Evolutionary conservation across 2,888 invertebrate genomes (phyloP).

Genomic region (Thereva unica): DNA sequence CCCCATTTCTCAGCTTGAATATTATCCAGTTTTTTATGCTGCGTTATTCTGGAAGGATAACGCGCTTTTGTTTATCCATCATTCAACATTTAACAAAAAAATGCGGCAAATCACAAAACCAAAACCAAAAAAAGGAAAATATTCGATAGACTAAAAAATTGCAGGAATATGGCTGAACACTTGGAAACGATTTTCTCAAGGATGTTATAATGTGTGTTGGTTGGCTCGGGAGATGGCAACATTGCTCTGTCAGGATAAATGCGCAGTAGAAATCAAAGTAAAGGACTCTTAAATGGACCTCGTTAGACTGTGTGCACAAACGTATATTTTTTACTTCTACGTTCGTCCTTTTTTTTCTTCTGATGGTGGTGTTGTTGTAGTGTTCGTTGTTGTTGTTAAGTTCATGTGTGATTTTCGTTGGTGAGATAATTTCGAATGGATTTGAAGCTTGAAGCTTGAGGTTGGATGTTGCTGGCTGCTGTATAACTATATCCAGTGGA

Average conservation of each 20-base stretch:
- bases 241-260: slow-evolving; percentile 32
- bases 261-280: slow-evolving; percentile 41
- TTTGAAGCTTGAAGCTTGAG: slow-evolving; percentile 29
- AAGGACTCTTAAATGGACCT: slow-evolving; percentile 28
- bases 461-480: slow-evolving; percentile 13
- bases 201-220: too few relatives aligned
- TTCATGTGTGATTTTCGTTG: slow-evolving; percentile 25
- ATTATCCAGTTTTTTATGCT: slow-evolving; percentile 5
- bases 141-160: too few relatives aligned
- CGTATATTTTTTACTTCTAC: too few relatives aligned
- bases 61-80: too few relatives aligned
- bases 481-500: slow-evolving; percentile 5
- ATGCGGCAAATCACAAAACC: too few relatives aligned
- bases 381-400: slow-evolving; percentile 7
- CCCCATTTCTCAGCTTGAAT: slow-evolving; percentile 2
- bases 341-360: too few relatives aligned
- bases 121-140: too few relatives aligned
- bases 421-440: slow-evolving; percentile 14
- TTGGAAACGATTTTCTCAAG: too few relatives aligned
- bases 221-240: neutral
- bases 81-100: too few relatives aligned
- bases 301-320: slow-evolving; percentile 28
- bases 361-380: too few relatives aligned
- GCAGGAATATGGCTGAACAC: too few relatives aligned
- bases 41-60: too few relatives aligned